Percentiles rank a stretch among this genome's conserved stretches.
Evolutionary conservation across 2,113 vertebrate genomes (phyloP).

Genomic region (Tyrannus savana): DNA sequence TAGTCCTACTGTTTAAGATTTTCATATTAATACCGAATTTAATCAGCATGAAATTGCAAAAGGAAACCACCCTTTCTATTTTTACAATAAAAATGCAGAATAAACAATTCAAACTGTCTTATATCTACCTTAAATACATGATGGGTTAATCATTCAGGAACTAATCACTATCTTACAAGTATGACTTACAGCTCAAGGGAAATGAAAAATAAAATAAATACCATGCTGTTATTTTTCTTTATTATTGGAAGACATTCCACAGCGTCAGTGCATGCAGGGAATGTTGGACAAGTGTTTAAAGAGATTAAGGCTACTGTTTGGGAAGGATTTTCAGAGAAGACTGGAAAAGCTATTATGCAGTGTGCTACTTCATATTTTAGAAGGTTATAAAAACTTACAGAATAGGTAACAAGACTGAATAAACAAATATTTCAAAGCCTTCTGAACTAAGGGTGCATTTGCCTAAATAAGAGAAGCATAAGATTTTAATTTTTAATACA

Average conservation of each 20-base stretch:
- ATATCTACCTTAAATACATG: background rate
- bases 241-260: background rate
- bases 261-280: background rate
- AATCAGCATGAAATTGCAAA: slow-evolving; percentile 1
- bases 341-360: background rate
- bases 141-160: slow-evolving; percentile 16
- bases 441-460: background rate
- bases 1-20: slow-evolving; percentile 13
- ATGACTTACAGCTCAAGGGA: background rate
- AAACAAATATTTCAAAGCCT: background rate
- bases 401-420: background rate
- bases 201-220: slow-evolving; percentile 1
- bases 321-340: slow-evolving; percentile 20
- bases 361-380: background rate
- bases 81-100: background rate
- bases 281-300: slow-evolving; percentile 35
- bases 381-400: background rate
- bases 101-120: background rate
- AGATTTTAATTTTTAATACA: background rate
- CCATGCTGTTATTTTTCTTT: background rate
- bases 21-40: slow-evolving; percentile 16
- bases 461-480: background rate
- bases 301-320: slow-evolving; percentile 24
- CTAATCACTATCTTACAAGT: background rate
- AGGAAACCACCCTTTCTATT: background rate